Evolutionary conservation across 2,113 vertebrate species (phyloP).

Genomic region (Nothobranchius furzeri): DNA sequence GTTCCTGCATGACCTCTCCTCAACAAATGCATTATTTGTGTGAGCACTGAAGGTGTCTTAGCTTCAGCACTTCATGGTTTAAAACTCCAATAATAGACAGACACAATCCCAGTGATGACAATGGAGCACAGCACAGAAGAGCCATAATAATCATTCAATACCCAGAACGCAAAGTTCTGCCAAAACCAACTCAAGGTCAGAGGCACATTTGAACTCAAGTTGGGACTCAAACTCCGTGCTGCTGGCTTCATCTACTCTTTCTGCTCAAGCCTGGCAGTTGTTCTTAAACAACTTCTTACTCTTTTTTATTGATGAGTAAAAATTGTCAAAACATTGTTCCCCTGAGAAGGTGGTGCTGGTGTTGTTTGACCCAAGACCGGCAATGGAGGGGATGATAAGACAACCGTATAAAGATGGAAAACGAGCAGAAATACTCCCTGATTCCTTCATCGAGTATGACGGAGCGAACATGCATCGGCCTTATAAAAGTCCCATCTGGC

Average conservation of each 20-base stretch:
- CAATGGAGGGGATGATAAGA: constrained; percentile 16
- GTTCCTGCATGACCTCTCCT: constrained; percentile 17
- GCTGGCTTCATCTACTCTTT: constrained; percentile 26
- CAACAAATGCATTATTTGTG: constrained; percentile 7
- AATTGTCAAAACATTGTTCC: constrained; percentile 4
- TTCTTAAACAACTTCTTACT: not conserved
- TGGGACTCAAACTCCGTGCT: constrained; percentile 32
- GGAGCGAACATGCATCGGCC: not conserved
- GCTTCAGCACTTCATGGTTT: constrained; percentile 13
- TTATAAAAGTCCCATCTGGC: constrained; percentile 16
- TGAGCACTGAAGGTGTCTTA: constrained; percentile 7
- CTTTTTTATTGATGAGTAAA: constrained; percentile 11
- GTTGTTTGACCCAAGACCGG: not conserved
- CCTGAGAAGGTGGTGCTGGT: not conserved
- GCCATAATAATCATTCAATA: constrained; percentile 36
- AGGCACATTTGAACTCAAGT: constrained; percentile 46
- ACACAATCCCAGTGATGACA: constrained; percentile 18
- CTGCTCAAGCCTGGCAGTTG: constrained; percentile 21
- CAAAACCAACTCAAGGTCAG: constrained; percentile 64
- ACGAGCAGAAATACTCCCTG: not conserved
- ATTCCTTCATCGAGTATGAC: constrained; percentile 17
- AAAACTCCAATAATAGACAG: constrained; percentile 26
- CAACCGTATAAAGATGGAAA: not conserved
- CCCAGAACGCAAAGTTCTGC: constrained; percentile 48
- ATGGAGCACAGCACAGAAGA: constrained; percentile 22